phyloP scores from a whole-genome alignment of 2,113 vertebrate genomes.

The Mustelus asterias region DNA sequence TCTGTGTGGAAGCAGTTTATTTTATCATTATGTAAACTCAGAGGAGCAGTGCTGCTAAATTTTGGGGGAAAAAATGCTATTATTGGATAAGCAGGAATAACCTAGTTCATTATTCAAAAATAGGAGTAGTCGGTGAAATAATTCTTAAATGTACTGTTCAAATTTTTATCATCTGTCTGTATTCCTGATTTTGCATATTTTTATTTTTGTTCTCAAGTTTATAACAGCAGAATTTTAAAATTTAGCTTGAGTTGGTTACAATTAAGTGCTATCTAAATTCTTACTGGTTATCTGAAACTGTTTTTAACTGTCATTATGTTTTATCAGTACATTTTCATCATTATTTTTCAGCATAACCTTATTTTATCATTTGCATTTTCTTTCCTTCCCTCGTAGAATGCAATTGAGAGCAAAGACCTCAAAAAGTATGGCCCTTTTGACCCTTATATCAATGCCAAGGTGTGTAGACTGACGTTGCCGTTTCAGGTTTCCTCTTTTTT shows the following conservation, averaged over 20 bases:
- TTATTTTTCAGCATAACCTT: conserved; percentile 34
- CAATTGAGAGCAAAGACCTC: conserved; percentile 97
- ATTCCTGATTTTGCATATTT: conserved; percentile 5
- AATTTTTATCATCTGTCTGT: not conserved
- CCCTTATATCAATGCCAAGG: conserved; percentile 99
- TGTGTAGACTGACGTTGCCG: conserved; percentile 78
- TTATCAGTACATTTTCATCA: conserved; percentile 35
- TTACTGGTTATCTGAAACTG: not conserved
- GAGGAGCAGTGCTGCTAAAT: not conserved
- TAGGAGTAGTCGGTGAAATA: not conserved
- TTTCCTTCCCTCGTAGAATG: conserved; percentile 85
- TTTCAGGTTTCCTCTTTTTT: conserved; percentile 52
- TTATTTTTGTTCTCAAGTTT: not conserved
- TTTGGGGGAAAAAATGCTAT: not conserved
- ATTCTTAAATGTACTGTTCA: not conserved
- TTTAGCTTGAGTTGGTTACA: not conserved
- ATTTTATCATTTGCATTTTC: conserved; percentile 65
- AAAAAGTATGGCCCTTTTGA: conserved; percentile 99
- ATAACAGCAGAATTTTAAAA: not conserved
- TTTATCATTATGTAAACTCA: not conserved
- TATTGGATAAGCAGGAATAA: not conserved
- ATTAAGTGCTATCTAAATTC: not conserved
- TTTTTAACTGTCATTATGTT: conserved; percentile 21
- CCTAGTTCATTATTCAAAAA: not conserved
- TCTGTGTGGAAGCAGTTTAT: not conserved